Percentiles rank a stretch among this genome's conserved stretches.
phyloP scores from a whole-genome alignment of 1,140 invertebrate genomes.

The Eriosoma lanigerum region DNA sequence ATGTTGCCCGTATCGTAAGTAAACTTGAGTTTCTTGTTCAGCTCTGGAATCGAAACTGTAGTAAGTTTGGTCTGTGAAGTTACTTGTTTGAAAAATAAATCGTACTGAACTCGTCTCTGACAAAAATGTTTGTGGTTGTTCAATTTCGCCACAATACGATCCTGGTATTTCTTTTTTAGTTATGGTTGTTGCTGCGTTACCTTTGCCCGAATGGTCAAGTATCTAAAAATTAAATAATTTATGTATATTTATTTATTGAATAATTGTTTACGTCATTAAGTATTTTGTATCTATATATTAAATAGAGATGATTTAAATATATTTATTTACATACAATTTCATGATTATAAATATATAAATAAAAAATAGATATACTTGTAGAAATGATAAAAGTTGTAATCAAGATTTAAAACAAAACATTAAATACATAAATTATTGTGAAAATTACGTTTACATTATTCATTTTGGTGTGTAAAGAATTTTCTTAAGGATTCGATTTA shows the following conservation, averaged over 20 bases:
- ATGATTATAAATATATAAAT: too few species aligned
- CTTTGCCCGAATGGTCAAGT: conserved; percentile 56
- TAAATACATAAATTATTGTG: not conserved
- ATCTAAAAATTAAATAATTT: conserved; percentile 7
- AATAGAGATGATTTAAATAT: too few species aligned
- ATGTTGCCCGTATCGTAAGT: conserved; percentile 85
- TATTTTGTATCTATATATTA: not conserved
- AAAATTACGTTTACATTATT: not conserved
- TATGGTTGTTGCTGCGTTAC: conserved; percentile 81
- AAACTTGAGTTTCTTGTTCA: conserved; percentile 86
- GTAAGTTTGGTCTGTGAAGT: conserved; percentile 87
- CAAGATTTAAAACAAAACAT: too few species aligned
- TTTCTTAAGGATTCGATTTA: conserved; percentile 4
- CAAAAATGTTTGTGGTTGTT: conserved; percentile 90
- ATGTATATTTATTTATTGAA: not conserved
- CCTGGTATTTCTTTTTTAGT: conserved; percentile 83
- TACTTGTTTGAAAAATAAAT: conserved; percentile 85
- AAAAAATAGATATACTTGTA: too few species aligned
- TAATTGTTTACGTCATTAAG: not conserved
- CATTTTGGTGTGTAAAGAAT: not conserved
- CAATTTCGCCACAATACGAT: conserved; percentile 88
- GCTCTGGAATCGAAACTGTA: conserved; percentile 76
- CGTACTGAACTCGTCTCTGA: conserved; percentile 90
- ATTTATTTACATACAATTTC: too few species aligned
- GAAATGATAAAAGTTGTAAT: too few species aligned